phyloP scores from a whole-genome alignment of 2,113 vertebrate species.

The Syngnathoides biaculeatus region DNA sequence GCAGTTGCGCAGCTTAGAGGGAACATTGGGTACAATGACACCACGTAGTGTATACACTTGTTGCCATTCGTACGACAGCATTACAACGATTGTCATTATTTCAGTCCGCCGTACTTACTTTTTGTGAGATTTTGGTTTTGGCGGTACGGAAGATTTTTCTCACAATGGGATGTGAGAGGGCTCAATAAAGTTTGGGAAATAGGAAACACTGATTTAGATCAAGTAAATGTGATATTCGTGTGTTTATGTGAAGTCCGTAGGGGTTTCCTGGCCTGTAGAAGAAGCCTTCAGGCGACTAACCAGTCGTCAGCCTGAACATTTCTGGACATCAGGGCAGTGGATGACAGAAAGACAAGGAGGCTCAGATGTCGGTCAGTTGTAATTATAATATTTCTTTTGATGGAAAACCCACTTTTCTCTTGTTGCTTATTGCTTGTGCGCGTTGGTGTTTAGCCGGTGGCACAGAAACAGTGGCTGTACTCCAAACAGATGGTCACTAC shows the following conservation, averaged over 20 bases:
- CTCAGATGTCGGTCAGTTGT: slow-evolving; percentile 80
- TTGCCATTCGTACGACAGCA: no score
- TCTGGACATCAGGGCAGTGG: slow-evolving; percentile 91
- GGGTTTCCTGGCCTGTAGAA: slow-evolving; percentile 59
- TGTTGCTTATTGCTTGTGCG: neutral
- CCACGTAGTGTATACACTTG: no score
- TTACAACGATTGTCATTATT: no score
- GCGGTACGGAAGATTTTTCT: neutral
- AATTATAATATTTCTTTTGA: neutral
- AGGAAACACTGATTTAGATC: neutral
- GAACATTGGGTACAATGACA: no score
- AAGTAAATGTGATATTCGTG: neutral
- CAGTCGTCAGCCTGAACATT: slow-evolving; percentile 69
- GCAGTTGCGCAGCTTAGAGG: no score
- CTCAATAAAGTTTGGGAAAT: neutral
- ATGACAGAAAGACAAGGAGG: slow-evolving; percentile 86
- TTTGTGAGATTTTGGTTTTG: neutral
- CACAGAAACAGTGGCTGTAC: slow-evolving; percentile 79
- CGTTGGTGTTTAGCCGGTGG: slow-evolving; percentile 61
- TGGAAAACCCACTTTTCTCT: neutral
- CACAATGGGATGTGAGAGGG: neutral
- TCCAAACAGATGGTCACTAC: slow-evolving; percentile 75
- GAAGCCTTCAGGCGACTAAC: slow-evolving; percentile 73
- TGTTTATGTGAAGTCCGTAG: slow-evolving; percentile 66
- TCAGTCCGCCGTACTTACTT: no score